Evolutionary conservation across 2,113 vertebrate genomes (phyloP).

Genomic region (Glaucomys volans): DNA sequence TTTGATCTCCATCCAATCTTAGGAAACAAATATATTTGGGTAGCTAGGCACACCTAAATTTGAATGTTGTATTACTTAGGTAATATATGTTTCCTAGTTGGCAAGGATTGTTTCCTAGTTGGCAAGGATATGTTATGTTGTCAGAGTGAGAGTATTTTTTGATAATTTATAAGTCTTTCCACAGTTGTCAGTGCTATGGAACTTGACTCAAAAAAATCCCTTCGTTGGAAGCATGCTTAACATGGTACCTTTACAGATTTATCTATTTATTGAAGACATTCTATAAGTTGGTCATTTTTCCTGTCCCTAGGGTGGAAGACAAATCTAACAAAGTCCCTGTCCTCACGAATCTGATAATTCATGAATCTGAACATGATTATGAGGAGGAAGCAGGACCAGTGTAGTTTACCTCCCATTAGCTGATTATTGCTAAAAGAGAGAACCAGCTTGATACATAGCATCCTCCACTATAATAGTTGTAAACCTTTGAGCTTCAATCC

Average conservation of each 20-base stretch:
- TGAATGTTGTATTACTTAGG: background rate
- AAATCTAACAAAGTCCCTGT: background rate
- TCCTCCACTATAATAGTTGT: background rate
- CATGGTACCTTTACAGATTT: background rate
- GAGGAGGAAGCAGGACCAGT: background rate
- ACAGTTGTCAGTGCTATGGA: background rate
- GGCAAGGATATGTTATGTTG: background rate
- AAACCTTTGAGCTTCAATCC: background rate
- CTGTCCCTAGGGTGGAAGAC: background rate
- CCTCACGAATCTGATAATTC: background rate
- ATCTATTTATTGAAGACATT: background rate
- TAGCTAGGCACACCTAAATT: background rate
- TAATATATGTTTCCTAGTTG: background rate
- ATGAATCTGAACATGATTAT: constrained; percentile 23
- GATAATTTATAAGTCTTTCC: background rate
- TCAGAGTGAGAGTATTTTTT: background rate
- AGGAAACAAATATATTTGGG: background rate
- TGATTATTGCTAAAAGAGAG: background rate
- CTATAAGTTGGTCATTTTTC: background rate
- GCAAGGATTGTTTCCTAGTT: background rate
- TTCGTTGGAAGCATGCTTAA: background rate
- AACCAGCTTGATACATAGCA: background rate
- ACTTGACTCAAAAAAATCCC: background rate
- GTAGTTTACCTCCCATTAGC: background rate
- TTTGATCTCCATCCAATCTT: background rate